A percentile compares a stretch with the other conserved stretches of the same genome.
These are phyloP conservation scores for Tyrophagus putrescentiae DNA, from an alignment of 1,140 invertebrate genomes.

Conservation along the genomic window DNA sequence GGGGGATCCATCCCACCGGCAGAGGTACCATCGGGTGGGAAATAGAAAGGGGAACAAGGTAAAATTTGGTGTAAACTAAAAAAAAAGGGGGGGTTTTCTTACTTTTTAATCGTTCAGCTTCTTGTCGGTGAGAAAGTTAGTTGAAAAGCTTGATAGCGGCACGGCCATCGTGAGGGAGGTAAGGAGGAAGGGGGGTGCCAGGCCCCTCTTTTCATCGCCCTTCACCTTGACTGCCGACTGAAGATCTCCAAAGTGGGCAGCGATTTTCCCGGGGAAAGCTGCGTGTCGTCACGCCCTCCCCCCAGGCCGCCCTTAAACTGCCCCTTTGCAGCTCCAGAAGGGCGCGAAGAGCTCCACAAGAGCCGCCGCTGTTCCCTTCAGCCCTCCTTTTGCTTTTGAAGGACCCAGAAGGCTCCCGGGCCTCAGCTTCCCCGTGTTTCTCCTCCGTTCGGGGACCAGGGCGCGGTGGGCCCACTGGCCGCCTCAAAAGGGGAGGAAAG, in stretches of 20 bases:
- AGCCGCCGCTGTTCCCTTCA: not conserved
- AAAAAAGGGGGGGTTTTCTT: slow-evolving; percentile 20
- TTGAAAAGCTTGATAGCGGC: slow-evolving; percentile 60
- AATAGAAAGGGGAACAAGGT: slow-evolving; percentile 23
- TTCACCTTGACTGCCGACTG: too few species aligned
- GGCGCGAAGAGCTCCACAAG: not conserved
- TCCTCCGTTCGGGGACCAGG: not conserved
- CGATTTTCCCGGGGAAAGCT: not conserved
- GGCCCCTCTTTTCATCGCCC: too few species aligned
- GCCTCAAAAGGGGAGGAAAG: not conserved
- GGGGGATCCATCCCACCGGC: slow-evolving; percentile 63
- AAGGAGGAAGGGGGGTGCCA: slow-evolving; percentile 28
- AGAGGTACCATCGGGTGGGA: slow-evolving; percentile 75
- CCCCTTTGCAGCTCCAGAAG: not conserved
- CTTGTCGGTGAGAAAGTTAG: slow-evolving; percentile 67
- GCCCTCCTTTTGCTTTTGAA: too few species aligned
- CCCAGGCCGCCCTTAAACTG: too few species aligned
- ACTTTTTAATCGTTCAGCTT: slow-evolving; percentile 67
- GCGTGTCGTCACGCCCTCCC: not conserved
- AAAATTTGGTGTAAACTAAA: slow-evolving; percentile 8
- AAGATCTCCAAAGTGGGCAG: not conserved
- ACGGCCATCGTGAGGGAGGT: slow-evolving; percentile 48
- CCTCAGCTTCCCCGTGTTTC: not conserved
- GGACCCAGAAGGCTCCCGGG: too few species aligned
- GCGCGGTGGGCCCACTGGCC: not conserved